Percentiles rank a stretch among this genome's conserved stretches.
Evolutionary conservation across 2,113 vertebrate genomes (phyloP).

Genomic region (Neomonachus schauinslandi): DNA sequence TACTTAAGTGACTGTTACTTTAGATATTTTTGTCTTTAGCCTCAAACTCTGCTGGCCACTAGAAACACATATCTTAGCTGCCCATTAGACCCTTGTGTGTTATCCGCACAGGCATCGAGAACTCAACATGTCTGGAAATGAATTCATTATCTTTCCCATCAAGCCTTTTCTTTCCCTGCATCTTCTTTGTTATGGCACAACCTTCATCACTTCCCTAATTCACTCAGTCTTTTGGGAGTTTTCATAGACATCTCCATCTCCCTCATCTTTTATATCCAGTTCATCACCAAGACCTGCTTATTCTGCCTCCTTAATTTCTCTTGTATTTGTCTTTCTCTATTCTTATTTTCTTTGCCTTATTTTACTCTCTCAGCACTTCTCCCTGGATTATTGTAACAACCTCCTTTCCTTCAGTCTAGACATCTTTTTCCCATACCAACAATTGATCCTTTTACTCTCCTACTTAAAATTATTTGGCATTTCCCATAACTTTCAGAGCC

Average conservation of each 20-base stretch:
- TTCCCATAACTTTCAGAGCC: not conserved
- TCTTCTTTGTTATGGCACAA: not conserved
- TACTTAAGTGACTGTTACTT: not conserved
- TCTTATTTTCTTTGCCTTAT: not conserved
- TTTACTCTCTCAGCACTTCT: not conserved
- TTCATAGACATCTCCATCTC: not conserved
- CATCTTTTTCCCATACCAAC: not conserved
- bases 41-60: not conserved
- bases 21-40: not conserved
- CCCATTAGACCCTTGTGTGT: not conserved
- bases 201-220: not conserved
- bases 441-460: too few species aligned
- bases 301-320: not conserved
- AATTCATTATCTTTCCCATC: not conserved
- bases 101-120: not conserved
- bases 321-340: not conserved
- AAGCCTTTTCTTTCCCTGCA: not conserved
- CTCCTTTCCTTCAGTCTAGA: not conserved
- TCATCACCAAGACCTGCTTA: not conserved
- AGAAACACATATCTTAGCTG: not conserved
- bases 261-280: not conserved
- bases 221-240: not conserved
- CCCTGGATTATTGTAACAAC: not conserved
- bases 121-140: not conserved
- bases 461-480: not conserved